Evolutionary conservation across 2,113 vertebrate species (phyloP), one percentile per base, ranked within the genome.

Genomic region (Mohoua ochrocephala): DNA sequence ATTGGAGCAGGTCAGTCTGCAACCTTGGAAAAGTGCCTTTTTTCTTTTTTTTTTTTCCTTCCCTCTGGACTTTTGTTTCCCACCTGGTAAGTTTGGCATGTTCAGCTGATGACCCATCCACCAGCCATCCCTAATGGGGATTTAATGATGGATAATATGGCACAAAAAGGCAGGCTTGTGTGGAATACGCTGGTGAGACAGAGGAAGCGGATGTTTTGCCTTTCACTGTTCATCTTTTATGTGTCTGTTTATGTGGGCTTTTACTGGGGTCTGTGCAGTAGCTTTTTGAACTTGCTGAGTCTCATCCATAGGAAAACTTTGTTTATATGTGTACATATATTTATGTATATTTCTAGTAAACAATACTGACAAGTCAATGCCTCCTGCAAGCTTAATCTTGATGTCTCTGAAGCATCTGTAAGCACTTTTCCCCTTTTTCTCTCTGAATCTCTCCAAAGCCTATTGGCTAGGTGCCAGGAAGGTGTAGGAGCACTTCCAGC

Each of bases 1-100:
- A 93, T 59, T 92, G 65, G 92, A 91, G 93, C 74, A 95, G 75
- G 94, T 94, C 92, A 90, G 6, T 42, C 70, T 84, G 63, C 75
- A 87, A 37, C 79, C 87, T 95, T 74, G 82, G 87, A 15, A 45
- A 91, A 88, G 53, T 76, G 33, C 3, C 9, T 17, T 11, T 33
- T 6, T 18, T n/a, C 15, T 30, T 23, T 7, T 42, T 53, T 8
- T 31, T 33, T 22, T 7, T 28, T 42, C 45, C 6, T 26, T 2
- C 7, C 1, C 14, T 30, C 54, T 74, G 59, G 75, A 54, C 56
- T 80, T 56, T 18, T 64, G 44, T 92, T 85, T 94, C 45, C 84
- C 54, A 70, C 50, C 54, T 76, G 79, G 50, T 49, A 31, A 50
- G 31, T 37, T 67, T 82, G 71, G 75, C 70, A 15, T 1, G 1